Evolutionary conservation across 2,113 vertebrate genomes (phyloP), one percentile per base, ranked within the genome.

Genomic region (Bubo bubo): DNA sequence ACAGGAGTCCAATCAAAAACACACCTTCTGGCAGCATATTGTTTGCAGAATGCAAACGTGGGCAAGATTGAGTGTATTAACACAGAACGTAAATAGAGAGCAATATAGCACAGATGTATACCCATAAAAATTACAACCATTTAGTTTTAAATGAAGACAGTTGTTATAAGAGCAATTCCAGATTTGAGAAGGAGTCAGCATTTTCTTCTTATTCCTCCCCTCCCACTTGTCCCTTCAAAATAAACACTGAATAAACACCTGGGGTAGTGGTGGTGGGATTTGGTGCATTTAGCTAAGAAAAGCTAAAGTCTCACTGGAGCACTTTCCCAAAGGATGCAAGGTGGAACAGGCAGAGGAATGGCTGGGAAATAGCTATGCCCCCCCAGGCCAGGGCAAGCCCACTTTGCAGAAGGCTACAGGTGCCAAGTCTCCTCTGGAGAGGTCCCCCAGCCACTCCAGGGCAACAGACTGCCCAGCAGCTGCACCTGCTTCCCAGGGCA

Each of bases 361-460:
- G 95, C 89, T 90, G 90, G 93, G 91, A 91, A 96, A 88, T 88
- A 68, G 81, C 86, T 83, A 37, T 79, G 96, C 95, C 96, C 94
- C 97, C 97, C 96, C 95, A 97, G 98, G 96, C 96, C 97, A 97
- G 94, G 96, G 94, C 85, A 95, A 95, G 93, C 93, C 96, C 98
- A 85, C 93, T 98, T 97, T 97, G 96, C 97, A 95, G 96, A 96
- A 96, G 72, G 63, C 88, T 82, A 94, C 62, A 74, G 52, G 88
- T 98, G 98, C 97, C 98, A 86, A 79, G 89, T 73, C 89, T 96
- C 91, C 95, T 93, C 96, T 86, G 96, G 95, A 98, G 93, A 93
- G 95, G 92, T 96, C 75, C 95, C 86, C 83, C 97, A 96, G 97
- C 94, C 95, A 96, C 59, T 74, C 88, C 47, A 82, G 97, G 86